These are phyloP conservation scores for Catamblyrhynchus diadema DNA, from an alignment of 2,797 vertebrate species.

Conservation along the genomic window DNA sequence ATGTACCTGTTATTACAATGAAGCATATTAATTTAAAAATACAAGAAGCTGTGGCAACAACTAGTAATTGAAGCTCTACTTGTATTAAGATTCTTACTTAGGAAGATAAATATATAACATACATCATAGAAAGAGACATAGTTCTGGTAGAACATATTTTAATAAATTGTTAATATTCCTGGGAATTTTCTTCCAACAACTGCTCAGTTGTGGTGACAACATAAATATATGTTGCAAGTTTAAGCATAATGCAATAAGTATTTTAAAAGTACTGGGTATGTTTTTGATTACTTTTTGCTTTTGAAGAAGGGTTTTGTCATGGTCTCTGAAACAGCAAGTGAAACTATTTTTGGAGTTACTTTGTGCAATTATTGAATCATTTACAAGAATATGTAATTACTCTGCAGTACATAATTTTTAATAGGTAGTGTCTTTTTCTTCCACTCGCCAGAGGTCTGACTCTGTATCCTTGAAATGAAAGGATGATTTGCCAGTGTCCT, in stretches of 20 bases:
- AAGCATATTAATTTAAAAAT: neutral
- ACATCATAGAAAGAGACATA: neutral
- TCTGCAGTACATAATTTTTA: neutral
- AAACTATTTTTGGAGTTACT: conserved; percentile 16
- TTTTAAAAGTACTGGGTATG: neutral
- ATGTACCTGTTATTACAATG: neutral
- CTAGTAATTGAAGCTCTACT: neutral
- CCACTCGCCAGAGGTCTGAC: neutral
- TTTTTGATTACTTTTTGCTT: neutral
- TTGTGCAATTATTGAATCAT: neutral
- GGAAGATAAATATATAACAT: neutral
- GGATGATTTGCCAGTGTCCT: neutral
- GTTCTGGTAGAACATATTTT: neutral
- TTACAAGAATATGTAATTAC: conserved; percentile 28
- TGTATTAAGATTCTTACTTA: neutral
- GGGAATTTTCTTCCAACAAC: neutral
- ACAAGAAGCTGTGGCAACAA: neutral
- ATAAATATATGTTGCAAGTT: neutral
- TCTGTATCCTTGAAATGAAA: neutral
- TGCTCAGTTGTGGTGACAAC: neutral
- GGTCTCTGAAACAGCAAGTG: neutral
- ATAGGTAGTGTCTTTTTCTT: neutral
- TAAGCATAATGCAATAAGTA: neutral
- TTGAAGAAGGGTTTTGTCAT: neutral
- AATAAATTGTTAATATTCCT: neutral